phyloP scores from a whole-genome alignment of 2,113 vertebrate genomes.

The Oreotragus oreotragus region DNA sequence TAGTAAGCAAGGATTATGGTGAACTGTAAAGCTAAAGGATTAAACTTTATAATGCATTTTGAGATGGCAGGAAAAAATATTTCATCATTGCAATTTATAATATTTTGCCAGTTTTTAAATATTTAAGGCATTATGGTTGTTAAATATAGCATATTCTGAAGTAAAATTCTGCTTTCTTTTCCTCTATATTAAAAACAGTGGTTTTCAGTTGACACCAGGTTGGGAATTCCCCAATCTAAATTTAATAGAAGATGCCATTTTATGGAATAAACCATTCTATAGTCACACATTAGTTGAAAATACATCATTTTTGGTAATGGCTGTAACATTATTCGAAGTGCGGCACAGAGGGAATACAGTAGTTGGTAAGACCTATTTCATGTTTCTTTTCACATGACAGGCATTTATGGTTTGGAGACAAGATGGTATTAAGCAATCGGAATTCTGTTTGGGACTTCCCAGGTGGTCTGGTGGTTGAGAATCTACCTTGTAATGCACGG shows the following conservation, averaged over 20 bases:
- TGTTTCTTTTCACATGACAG: not conserved
- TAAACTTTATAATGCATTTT: not conserved
- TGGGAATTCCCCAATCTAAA: not conserved
- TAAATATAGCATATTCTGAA: not conserved
- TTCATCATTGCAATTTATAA: not conserved
- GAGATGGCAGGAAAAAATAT: not conserved
- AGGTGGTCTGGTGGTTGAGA: not conserved
- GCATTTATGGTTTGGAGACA: not conserved
- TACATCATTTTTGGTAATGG: not conserved
- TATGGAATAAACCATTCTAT: not conserved
- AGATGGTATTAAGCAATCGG: not conserved
- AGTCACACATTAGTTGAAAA: not conserved
- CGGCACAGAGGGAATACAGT: not conserved
- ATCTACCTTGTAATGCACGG: not conserved
- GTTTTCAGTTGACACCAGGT: not conserved
- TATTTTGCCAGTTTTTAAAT: not conserved
- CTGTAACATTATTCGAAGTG: not conserved
- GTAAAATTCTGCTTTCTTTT: not conserved
- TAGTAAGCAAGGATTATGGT: not conserved
- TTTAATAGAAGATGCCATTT: not conserved
- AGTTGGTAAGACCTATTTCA: not conserved
- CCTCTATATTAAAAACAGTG: not conserved
- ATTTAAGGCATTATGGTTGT: not conserved
- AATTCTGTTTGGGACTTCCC: not conserved
- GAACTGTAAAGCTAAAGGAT: not conserved